Evolutionary conservation across 1,140 invertebrate species (phyloP), one percentile per base, ranked within the genome.

Genomic region (Pogonognathellus flavescens): DNA sequence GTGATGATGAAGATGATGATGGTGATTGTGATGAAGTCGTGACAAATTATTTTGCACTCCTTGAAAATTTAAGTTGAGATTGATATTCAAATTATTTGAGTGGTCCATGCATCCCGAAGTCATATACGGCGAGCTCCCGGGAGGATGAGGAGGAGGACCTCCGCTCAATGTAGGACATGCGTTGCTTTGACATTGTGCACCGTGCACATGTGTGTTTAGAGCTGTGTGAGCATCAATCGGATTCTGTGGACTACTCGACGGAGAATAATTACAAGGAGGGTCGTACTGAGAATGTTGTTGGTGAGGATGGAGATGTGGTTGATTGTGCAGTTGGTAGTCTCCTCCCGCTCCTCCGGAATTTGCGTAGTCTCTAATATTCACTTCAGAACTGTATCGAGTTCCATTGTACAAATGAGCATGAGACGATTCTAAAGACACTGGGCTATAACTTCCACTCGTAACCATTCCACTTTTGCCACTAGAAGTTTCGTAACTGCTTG

Each of bases 1-100:
- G 66, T 59, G 60, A n/a, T 59, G 49, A 53, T 81, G 83, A 72
- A 55, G 82, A 41, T 86, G 86, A 13, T 85, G 85, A 41, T 86
- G 87, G 59, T 88, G 87, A 70, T 84, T 62, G 9, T 82, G 83
- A 18, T 86, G 87, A 3, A 86, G 81, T n/a, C 87, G 55, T 0
- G 70, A 62, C 82, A 87, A 50, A 52, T 88, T 88, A 62, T 81
- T 82, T 41, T 87, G 84, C 5, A 85, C 87, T n/a, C 87, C 87
- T 88, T 88, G 87, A 50, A 88, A 88, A 76, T 88, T 86, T 7
- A 88, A 72, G 55, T 88, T 88, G 16, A 88, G 50, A 84, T 88
- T 88, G 52, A 88, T 88, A 49, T 88, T 88, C 20, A 86, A 25
- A 60, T 86, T 86, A 84, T 41, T 85, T 1, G 81, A 84, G 57